Evolutionary conservation across 1,140 invertebrate species (phyloP), one percentile per base, ranked within the genome.

Genomic region (Meloidogyne exigua): DNA sequence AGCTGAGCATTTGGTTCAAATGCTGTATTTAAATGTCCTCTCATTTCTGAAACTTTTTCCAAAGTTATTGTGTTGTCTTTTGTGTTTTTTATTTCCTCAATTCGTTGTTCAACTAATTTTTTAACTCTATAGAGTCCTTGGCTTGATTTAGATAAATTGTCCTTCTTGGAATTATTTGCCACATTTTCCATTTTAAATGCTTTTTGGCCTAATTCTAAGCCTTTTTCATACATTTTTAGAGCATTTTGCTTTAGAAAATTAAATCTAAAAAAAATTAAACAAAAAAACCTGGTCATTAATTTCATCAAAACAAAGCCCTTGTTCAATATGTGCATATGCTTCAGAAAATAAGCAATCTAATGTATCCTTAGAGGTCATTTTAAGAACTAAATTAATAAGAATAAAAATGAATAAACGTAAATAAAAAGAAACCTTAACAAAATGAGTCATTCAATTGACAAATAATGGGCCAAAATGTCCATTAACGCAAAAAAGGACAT

Each of bases 1-100:
- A 82, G 74, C 42, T 82, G 79, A 25, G 81, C 81, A 70, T 83
- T 82, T 1, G 36, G n/a, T 32, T 68, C 28, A 32, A 68, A 68
- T 18, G 66, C 15, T 36, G 39, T 68, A 68, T 36, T 68, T 68
- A 68, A 68, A 36, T 42, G 13, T 18, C 66, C 28, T 68, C 66
- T 36, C 18, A 68, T 68, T 9, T 32, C 39, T 68, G 28, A 68
- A n/a, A 68, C 7, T n/a, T 68, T 32, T n/a, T 68, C 39, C 21
- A 21, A 39, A 7, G 36, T 42, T 36, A 21, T 23, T 9, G 12
- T 7, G 4, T 7, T 13, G 1, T 23, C 5, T 42, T 57, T 57
- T 57, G n/a, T n/a, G 21, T 32, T 42, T 36, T 42, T 68, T n/a
- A 73, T 73, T 12, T 28, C 18, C 3, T 26, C 72, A 26, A 73